These are phyloP conservation scores for Athene cunicularia DNA, from an alignment of 2,113 vertebrate genomes.

Conservation along the genomic window DNA sequence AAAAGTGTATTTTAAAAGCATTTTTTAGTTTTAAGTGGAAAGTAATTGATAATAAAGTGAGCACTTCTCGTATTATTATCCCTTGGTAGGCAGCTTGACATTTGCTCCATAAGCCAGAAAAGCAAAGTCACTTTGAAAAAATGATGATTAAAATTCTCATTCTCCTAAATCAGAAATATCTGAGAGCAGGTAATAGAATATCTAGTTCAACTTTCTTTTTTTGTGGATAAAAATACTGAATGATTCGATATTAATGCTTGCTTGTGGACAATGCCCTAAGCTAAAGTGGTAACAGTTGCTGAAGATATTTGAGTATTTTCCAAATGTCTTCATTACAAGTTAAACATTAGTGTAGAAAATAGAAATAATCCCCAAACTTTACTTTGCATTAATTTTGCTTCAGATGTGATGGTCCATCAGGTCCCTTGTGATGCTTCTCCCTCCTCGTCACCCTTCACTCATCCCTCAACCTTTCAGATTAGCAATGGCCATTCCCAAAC, in stretches of 20 bases:
- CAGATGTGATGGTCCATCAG: not conserved
- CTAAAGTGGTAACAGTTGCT: not conserved
- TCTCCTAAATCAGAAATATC: not conserved
- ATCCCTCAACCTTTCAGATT: not conserved
- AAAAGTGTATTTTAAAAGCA: constrained; percentile 22
- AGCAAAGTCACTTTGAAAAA: not conserved
- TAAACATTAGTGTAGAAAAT: not conserved
- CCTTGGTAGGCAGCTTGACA: constrained; percentile 6
- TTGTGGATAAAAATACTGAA: not conserved
- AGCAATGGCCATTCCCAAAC: not conserved
- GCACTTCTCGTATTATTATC: not conserved
- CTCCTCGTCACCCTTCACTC: not conserved
- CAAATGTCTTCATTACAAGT: not conserved
- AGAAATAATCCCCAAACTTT: not conserved
- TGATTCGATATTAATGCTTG: not conserved
- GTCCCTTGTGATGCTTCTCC: not conserved
- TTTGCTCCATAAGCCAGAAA: not conserved
- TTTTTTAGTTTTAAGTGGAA: constrained; percentile 63
- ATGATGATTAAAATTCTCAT: not conserved
- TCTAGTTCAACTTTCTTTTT: not conserved
- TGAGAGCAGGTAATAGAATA: not conserved
- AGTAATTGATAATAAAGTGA: constrained; percentile 23
- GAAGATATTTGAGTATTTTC: not conserved
- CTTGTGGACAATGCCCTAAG: not conserved
- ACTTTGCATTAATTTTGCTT: not conserved